phyloP scores from a whole-genome alignment of 1,140 invertebrate species.

The Triops longicaudatus region DNA sequence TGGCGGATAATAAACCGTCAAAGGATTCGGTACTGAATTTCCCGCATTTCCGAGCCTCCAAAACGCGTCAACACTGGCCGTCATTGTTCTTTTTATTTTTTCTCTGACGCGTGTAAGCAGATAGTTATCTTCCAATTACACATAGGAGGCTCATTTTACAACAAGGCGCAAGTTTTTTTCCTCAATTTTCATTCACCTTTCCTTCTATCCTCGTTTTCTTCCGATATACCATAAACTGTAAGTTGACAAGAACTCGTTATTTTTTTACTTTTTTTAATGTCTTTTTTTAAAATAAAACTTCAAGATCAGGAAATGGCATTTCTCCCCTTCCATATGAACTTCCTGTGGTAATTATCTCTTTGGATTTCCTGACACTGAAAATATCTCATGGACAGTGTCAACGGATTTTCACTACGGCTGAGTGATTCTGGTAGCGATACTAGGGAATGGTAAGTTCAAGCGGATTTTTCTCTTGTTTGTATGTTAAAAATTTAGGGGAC shows the following conservation, averaged over 20 bases:
- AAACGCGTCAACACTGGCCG: conserved; percentile 7
- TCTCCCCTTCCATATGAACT: background rate
- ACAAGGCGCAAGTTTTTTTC: too few species aligned
- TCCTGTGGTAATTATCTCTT: background rate
- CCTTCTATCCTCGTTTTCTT: too few species aligned
- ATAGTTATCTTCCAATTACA: too few species aligned
- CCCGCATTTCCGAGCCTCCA: background rate
- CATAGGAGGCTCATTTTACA: too few species aligned
- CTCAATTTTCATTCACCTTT: too few species aligned
- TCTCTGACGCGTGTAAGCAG: too few species aligned
- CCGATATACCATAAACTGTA: too few species aligned
- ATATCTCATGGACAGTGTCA: background rate
- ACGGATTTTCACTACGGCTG: too few species aligned
- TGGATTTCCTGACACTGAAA: background rate
- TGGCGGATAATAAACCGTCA: background rate
- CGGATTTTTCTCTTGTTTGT: background rate
- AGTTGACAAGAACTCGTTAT: background rate
- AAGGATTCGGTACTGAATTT: background rate
- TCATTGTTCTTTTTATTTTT: background rate
- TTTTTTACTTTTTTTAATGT: background rate
- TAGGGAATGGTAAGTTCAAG: background rate
- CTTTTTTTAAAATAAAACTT: background rate
- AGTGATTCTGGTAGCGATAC: too few species aligned
- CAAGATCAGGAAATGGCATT: background rate
- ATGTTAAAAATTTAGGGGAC: background rate